Evolutionary conservation across 2,888 invertebrate genomes (phyloP).

Genomic region (Ectemnius continuus): DNA sequence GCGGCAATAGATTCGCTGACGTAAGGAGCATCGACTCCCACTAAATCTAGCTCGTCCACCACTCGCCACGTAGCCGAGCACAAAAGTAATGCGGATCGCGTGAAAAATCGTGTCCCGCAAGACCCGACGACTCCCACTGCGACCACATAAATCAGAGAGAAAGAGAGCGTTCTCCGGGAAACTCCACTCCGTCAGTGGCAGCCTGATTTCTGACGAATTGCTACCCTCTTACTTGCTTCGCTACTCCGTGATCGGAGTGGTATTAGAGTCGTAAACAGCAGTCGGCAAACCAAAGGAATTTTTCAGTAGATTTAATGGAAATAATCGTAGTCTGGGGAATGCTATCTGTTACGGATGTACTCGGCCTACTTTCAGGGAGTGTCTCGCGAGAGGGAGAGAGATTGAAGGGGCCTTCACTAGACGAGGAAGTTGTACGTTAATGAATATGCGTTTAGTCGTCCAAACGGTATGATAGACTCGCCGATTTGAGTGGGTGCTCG

Average conservation of each 20-base stretch:
- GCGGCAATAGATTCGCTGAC: conserved; percentile 42
- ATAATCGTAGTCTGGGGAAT: no score
- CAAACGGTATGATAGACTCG: no score
- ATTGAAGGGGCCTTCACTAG: no score
- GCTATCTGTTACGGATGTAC: no score
- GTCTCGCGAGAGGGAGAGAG: no score
- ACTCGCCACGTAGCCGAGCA: neutral
- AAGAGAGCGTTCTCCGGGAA: neutral
- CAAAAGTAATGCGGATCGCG: conserved; percentile 20
- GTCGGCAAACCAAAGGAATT: no score
- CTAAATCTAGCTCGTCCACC: conserved; percentile 26
- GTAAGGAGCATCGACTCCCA: conserved; percentile 28
- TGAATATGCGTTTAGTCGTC: no score
- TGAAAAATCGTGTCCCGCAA: conserved; percentile 26
- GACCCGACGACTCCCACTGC: neutral
- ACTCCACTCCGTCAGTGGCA: neutral
- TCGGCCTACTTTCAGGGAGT: no score
- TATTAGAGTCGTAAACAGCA: no score
- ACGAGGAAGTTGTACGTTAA: no score
- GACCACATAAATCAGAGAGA: neutral
- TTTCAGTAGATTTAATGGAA: no score
- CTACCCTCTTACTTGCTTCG: neutral
- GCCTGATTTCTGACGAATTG: neutral
- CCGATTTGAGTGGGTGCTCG: no score
- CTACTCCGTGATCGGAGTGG: neutral